Base-by-base conservation (phyloP, 1,140 invertebrate genomes). In the Habropoda laboriosa region DNA sequence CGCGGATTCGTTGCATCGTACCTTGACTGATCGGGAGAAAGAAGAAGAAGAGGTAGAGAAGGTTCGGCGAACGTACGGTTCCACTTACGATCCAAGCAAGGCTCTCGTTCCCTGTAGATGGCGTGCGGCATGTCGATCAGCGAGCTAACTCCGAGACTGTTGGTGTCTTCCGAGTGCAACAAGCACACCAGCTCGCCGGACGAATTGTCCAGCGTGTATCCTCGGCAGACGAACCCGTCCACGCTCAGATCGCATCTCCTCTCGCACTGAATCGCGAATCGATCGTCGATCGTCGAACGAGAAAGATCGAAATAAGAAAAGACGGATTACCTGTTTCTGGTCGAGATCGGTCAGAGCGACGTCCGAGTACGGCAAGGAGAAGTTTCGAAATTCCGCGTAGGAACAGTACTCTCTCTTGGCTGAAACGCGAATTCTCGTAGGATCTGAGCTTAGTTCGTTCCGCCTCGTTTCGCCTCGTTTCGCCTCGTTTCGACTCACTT, bases 71-170 rank as follows among this genome's bases (percentile, higher is more conserved):
- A 13, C 18, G 10, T 57, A 57, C 45, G 8, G 30, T 55, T n/a
- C 12, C 70, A 84, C 93, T 92, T 87, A 95, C 94, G 77, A 79
- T 95, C 92, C 0, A 95, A 82, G 79, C 94, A 95, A 6, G 93
- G 91, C 21, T 94, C 91, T 64, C 92, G 89, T 85, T 95, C 94
- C 68, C 90, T 92, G 82, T 94, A 95, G 40, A 91, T 83, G 0
- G 90, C 91, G 47, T 94, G 93, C 0, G 89, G 75, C 47, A 74
- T 64, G 4, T 85, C 72, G 1, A 90, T 60, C 4, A 95, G 79
- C 1, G 92, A 87, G 55, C 92, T 92, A 13, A 91, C 89, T 30
- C 93, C 93, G 4, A 90, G 87, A 47, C 91, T 92, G 12, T 88
- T 85, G 16, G 91, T 91, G 63, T 93, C 93, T 61, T 94, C 93